Evolutionary conservation across 2,113 vertebrate genomes (phyloP), one percentile per base, ranked within the genome.

Genomic region (Tringa solitaria): DNA sequence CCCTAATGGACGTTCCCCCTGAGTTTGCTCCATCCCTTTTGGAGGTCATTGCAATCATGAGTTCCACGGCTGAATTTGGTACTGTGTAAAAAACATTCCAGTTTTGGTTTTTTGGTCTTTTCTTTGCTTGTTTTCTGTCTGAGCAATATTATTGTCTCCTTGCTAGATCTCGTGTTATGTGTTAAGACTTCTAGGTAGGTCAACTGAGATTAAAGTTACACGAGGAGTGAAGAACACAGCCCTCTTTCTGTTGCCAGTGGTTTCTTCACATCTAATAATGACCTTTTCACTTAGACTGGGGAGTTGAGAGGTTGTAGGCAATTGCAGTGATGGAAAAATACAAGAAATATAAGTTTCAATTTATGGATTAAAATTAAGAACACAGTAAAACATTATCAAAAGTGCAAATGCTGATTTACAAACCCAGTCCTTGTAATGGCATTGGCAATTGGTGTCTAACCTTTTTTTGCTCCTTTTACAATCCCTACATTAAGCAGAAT

Each of bases 321-420:
- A 39, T 27, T 70, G 14, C 28, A 75, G 6, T 45, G 24, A 14
- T 41, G 20, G 11, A 56, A 87, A 46, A 72, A 78, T 32, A 59
- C 5, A 28, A 82, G 28, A 26, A 89, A 75, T 18, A 12, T 35
- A 84, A 72, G 0, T 60, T 84, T 77, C 19, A 51, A 64, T 78
- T 90, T 75, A 64, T 72, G 20, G 24, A 60, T 76, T 88, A 69
- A 89, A 89, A 72, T 74, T 76, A 84, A 39, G 76, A 67, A 60
- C 13, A n/a, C 75, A 78, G 63, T 50, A 88, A 70, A 94, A 17
- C 22, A 24, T 67, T 61, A 63, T 20, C 19, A 23, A 32, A 88
- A 63, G 20, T 67, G 21, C 15, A 69, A 77, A 77, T 35, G 26
- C 9, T 88, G 61, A 67, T 46, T 84, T 77, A 86, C 23, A 75